Percentiles rank a stretch among this genome's conserved stretches.
phyloP scores from a whole-genome alignment of 2,888 invertebrate genomes.

The Leptinotarsa haldemani region DNA sequence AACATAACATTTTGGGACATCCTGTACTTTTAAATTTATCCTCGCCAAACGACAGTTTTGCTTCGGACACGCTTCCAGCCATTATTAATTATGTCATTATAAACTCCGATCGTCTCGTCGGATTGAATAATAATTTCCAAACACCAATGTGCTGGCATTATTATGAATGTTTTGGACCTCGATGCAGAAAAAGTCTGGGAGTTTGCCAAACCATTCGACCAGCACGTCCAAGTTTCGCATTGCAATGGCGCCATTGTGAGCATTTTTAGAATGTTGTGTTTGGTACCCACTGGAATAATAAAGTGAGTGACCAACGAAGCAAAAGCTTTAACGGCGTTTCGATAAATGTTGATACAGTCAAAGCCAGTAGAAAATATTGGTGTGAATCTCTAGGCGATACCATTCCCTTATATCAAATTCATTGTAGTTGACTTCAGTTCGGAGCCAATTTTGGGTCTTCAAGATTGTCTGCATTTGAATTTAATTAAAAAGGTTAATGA shows the following conservation, averaged over 20 bases:
- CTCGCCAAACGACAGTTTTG: background rate
- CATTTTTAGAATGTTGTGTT: constrained; percentile 17
- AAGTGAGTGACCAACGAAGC: background rate
- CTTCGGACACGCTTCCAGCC: background rate
- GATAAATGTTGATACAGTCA: constrained; percentile 3
- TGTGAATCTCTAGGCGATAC: background rate
- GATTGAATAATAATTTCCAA: constrained; percentile 14
- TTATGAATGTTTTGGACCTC: constrained; percentile 12
- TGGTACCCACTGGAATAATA: constrained; percentile 4
- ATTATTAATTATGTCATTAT: constrained; percentile 14
- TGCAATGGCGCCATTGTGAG: constrained; percentile 21
- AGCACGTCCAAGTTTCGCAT: constrained; percentile 25
- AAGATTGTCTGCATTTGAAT: no score
- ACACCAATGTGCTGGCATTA: constrained; percentile 5
- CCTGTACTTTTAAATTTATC: background rate
- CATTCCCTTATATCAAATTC: no score
- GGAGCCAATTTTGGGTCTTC: no score
- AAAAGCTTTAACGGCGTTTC: background rate
- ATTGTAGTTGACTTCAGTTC: no score
- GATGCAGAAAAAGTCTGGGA: constrained; percentile 18
- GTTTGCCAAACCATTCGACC: constrained; percentile 28
- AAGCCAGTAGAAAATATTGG: background rate
- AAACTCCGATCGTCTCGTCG: background rate
- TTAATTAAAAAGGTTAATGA: no score
- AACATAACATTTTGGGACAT: background rate